Base-by-base conservation (phyloP, 1,140 invertebrate genomes). In the Camponotus floridanus region DNA sequence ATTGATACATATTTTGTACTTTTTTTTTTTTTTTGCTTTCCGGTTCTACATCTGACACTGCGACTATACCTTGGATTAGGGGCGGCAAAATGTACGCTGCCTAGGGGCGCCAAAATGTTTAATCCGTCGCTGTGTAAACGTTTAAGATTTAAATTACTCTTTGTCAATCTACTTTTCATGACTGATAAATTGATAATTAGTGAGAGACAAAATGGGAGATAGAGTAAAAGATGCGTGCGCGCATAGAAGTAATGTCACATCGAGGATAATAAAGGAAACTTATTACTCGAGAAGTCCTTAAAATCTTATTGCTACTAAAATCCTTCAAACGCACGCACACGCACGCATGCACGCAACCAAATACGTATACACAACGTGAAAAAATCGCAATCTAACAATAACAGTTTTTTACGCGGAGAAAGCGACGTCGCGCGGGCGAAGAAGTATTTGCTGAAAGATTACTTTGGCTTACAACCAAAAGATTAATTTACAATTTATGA, bases 301-400 rank as follows among this genome's bases (percentile, higher is more conserved):
- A 26, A 70, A 70, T 48, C 67, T 70, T 26, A 45, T 70, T 45
- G 42, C 42, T 31, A 70, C 36, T 39, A 36, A 59, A 59, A 48
- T 70, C 15, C 21, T 70, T 6, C 42, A 48, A 11, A 31, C 64
- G 18, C 33, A n/a, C 21, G 13, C 21, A 21, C 65, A 11, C 11
- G n/a, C n/a, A n/a, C 65, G 18, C 36, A 21, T 26, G 26, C 36
- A 26, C 15, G 5, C 11, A 21, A 7, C 3, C 9, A 8, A 57
- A 21, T n/a, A 57, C n/a, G n/a, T 5, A 57, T 7, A 57, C 55
- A 21, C 5, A 18, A n/a, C 45, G 21, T 57, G 3, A 15, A 7
- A 8, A 59, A 9, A 21, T 2, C 45, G 45, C 13, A 5, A 18
- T 51, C 15, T 18, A 18, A 21, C 8, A 59, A 26, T 21, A n/a